Evolutionary conservation across 2,113 vertebrate species (phyloP), one percentile per base, ranked within the genome.

Genomic region (Dipodomys merriami): DNA sequence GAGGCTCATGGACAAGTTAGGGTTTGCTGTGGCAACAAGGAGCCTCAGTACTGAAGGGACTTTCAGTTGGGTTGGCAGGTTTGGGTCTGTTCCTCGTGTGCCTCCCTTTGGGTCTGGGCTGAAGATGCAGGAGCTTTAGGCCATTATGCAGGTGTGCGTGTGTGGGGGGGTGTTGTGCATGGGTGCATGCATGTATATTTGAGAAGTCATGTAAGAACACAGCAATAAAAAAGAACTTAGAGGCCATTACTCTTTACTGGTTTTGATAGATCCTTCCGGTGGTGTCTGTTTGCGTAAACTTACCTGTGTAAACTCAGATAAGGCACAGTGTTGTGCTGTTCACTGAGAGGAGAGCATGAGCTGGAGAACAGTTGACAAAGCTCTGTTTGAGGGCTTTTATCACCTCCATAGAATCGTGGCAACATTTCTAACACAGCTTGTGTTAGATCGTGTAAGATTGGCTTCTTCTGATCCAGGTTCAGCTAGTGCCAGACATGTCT

Each of bases 311-410:
- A 16, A 57, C 12, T 74, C 1, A 29, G n/a, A 64, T 84, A 27
- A 22, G 25, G 73, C 22, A n/a, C 6, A 2, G 22, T 3, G 62
- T 29, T 80, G 29, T 49, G 0, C 30, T 72, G 67, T 53, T 44
- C 91, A 74, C 73, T 86, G 68, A 85, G 68, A 68, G 30, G 62
- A 44, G 60, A 23, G 29, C 57, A 1, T 65, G 49, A 39, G 84
- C 27, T 62, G 67, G 33, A 74, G 64, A 88, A 39, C 10, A n/a
- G 19, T 9, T 2, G 1, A 25, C 57, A 20, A 25, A 49, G 57
- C 78, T 83, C 19, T 33, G 7, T 20, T 67, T 60, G 76, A 57
- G 90, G 86, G 49, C 13, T 91, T 90, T 85, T 62, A 19, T 64
- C n/a, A 19, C 8, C 62, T 39, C 23, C 15, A 2, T 57, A 25